Evolutionary conservation across 2,888 invertebrate species (phyloP), one percentile per base, ranked within the genome.

Genomic region (Cephus sareptanus): DNA sequence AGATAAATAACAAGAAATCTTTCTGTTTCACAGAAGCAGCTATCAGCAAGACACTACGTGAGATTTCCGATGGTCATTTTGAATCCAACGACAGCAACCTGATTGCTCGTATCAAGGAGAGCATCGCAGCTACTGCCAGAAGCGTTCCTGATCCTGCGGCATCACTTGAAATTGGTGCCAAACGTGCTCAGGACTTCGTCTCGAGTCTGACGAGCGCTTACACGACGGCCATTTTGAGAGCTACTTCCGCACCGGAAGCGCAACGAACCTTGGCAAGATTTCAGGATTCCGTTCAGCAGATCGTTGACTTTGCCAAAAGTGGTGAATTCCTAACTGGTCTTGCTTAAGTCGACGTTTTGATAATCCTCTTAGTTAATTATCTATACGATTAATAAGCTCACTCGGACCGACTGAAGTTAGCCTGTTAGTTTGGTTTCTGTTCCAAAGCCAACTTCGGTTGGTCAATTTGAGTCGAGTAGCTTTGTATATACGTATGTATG

Each of bases 161-260:
- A 31, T 84, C 86, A n/a, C 82, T 88, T 75, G 87, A 87, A 34
- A 82, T 84, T 6, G 87, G 85, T 0, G 85, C 85, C 6, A 82
- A 77, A 76, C 85, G 85, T 68, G 89, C 89, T 3, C 87, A 87
- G 56, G 80, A 77, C 56, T 80, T 87, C 71, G 86, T 89, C 6
- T 83, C 87, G 37, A 86, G 87, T 37, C 79, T 88, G 74, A 89
- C 89, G 0, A 80, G 83, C 3, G 87, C 89, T 1, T 89, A 89
- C 77, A 87, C 87, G 0, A 83, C 80, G 30, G 86, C 87, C 3
- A 88, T 89, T 78, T 88, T 87, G 70, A 84, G 82, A n/a, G 85
- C 89, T 4, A 83, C 83, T 6, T 83, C 85, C 3, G 74, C 83
- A 1, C 78, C 77, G 33, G 85, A 88, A 6, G 89, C 88, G 0